phyloP scores from a whole-genome alignment of 2,113 vertebrate species.

The Acrocephalus arundinaceus region DNA sequence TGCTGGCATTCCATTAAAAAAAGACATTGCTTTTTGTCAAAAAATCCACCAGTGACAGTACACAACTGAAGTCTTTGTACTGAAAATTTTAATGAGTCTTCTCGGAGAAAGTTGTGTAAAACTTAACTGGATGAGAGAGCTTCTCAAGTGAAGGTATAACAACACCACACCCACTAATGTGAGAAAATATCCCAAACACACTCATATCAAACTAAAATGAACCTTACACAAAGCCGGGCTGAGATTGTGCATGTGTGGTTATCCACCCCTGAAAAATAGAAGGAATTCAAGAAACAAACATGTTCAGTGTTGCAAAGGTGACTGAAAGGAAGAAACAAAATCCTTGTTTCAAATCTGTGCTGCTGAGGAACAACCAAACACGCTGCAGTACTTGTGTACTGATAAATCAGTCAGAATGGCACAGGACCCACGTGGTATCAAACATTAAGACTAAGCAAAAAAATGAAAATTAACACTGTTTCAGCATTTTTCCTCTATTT shows the following conservation, averaged over 20 bases:
- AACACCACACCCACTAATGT: not conserved
- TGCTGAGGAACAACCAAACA: not conserved
- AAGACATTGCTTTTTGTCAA: slow-evolving; percentile 43
- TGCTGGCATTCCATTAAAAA: slow-evolving; percentile 53
- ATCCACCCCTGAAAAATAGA: not conserved
- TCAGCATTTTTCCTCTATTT: not conserved
- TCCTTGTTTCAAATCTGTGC: not conserved
- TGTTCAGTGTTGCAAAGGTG: not conserved
- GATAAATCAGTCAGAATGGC: not conserved
- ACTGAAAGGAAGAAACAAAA: not conserved
- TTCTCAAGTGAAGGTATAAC: not conserved
- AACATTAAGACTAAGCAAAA: not conserved
- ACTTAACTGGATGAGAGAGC: not conserved
- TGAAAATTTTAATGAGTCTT: not conserved
- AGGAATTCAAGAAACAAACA: not conserved
- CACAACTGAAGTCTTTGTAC: not conserved
- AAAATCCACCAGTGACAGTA: not conserved
- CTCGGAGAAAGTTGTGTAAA: not conserved
- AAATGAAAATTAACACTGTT: not conserved
- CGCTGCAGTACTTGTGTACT: not conserved
- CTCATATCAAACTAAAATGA: not conserved
- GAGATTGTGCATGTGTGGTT: not conserved
- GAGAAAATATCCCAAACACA: not conserved
- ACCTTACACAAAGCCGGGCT: not conserved
- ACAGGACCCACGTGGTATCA: not conserved